A percentile compares a stretch with the other conserved stretches of the same genome.
phyloP scores from a whole-genome alignment of 2,888 invertebrate genomes.

The Lasioglossum morio region DNA sequence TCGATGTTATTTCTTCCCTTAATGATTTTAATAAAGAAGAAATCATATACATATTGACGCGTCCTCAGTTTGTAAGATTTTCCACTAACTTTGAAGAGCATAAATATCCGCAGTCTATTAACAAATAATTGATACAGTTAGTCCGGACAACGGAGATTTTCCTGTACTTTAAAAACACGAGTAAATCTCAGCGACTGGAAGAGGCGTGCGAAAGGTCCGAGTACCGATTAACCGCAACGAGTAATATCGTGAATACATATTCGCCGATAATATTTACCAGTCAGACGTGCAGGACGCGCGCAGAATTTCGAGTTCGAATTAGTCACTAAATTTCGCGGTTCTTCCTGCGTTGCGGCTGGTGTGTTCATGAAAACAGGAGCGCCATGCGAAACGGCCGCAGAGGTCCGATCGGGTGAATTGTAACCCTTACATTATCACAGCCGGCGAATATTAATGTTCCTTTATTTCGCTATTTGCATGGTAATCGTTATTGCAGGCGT shows the following conservation, averaged over 20 bases:
- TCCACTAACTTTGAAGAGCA: too few species aligned
- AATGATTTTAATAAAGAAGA: too few species aligned
- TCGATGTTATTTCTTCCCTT: too few species aligned
- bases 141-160: background rate
- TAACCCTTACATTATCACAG: constrained; percentile 11
- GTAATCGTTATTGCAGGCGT: constrained; percentile 7
- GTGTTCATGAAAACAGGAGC: constrained; percentile 21
- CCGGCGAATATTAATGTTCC: constrained; percentile 17
- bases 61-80: too few species aligned
- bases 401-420: background rate
- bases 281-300: background rate
- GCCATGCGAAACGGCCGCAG: background rate
- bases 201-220: background rate
- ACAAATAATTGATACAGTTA: too few species aligned
- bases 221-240: background rate
- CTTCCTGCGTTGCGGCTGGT: constrained; percentile 7
- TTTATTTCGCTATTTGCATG: constrained; percentile 21
- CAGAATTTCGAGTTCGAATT: constrained; percentile 16
- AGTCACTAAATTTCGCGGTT: constrained; percentile 25
- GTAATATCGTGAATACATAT: background rate
- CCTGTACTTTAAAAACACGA: background rate
- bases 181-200: background rate
- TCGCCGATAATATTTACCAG: background rate
- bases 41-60: too few species aligned
- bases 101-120: too few species aligned